These are phyloP conservation scores for Pseudococcus longispinus DNA, from an alignment of 2,888 invertebrate genomes.

Conservation along the genomic window DNA sequence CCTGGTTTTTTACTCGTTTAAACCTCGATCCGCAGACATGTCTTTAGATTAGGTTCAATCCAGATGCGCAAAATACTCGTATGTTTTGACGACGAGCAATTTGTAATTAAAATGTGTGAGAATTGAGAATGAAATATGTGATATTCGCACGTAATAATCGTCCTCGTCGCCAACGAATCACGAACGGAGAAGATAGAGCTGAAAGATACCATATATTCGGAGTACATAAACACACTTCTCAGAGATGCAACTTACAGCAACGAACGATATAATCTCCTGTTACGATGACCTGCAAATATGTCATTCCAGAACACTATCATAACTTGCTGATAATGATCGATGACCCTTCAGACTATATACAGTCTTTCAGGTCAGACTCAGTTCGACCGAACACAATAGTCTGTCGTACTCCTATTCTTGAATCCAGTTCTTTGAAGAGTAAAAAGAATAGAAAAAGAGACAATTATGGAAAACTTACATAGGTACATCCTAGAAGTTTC, in stretches of 20 bases:
- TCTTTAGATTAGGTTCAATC: neutral
- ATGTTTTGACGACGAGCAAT: neutral
- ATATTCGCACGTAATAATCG: neutral
- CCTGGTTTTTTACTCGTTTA: neutral
- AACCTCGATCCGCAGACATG: neutral
- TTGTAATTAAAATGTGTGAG: neutral
- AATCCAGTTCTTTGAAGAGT: neutral
- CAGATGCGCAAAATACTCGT: neutral
- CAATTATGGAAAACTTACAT: neutral
- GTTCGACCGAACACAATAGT: neutral
- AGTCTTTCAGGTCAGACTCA: neutral
- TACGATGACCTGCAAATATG: constrained; percentile 37
- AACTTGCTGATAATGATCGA: constrained; percentile 31
- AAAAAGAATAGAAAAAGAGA: neutral
- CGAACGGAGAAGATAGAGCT: neutral
- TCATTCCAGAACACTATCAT: constrained; percentile 26
- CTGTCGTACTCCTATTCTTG: neutral
- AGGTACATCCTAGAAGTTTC: no score
- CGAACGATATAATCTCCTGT: constrained; percentile 7
- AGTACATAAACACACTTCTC: neutral
- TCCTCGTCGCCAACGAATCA: neutral
- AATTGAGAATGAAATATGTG: neutral
- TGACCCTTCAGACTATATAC: neutral
- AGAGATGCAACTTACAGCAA: neutral
- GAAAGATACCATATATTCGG: neutral